Conservation (phyloP, 2,888 invertebrate species). For the Erebia palarica region DNA sequence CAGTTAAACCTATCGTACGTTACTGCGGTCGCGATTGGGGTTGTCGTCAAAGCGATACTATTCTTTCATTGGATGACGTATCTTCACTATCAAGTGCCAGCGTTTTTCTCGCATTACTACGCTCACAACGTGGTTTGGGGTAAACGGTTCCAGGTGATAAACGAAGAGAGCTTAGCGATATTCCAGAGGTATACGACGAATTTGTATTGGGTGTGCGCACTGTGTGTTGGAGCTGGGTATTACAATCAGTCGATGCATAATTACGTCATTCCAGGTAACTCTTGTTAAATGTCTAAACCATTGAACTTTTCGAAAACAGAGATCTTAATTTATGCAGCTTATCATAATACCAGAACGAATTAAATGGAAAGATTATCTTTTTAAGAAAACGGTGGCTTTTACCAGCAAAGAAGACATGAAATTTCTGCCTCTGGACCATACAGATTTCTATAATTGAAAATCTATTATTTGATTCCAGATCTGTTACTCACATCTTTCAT, state of each 20-base stretch:
- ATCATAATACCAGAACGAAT: no score
- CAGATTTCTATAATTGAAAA: not conserved
- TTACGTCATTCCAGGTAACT: constrained; percentile 44
- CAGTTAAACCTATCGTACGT: constrained; percentile 55
- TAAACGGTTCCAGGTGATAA: constrained; percentile 42
- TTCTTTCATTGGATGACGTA: constrained; percentile 66
- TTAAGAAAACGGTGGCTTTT: no score
- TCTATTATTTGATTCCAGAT: constrained; percentile 38
- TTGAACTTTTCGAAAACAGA: no score
- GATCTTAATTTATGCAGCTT: no score
- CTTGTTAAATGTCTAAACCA: no score
- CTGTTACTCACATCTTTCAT: constrained; percentile 49
- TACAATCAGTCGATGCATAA: constrained; percentile 46
- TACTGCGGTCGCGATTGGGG: constrained; percentile 42
- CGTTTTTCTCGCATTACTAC: constrained; percentile 50
- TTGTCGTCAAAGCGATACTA: constrained; percentile 45
- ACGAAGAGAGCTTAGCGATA: constrained; percentile 20
- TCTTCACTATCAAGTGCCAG: constrained; percentile 59
- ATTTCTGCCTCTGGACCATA: no score
- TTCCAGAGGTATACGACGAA: constrained; percentile 56
- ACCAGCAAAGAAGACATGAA: no score
- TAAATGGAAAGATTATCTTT: no score
- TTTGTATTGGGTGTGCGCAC: constrained; percentile 52
- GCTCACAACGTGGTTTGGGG: constrained; percentile 46
- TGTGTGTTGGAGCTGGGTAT: constrained; percentile 57